Conservation (phyloP, 2,113 vertebrate species). For the Silurus glanis region DNA sequence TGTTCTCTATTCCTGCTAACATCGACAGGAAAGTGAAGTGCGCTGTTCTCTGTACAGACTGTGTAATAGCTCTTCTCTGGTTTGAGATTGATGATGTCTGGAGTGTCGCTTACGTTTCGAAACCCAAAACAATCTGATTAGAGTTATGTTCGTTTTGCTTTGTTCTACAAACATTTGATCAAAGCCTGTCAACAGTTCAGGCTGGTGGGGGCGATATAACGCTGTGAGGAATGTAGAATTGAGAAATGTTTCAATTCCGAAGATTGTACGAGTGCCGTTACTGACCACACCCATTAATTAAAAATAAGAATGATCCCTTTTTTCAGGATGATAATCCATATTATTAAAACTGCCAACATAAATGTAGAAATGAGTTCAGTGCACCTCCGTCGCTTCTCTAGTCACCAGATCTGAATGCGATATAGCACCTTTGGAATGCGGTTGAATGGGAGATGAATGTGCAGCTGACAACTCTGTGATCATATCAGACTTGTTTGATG, state of each 20-base stretch:
- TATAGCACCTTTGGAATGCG: too few species aligned
- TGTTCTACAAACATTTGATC: neutral
- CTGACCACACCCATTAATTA: neutral
- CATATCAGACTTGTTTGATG: too few species aligned
- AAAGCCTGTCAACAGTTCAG: neutral
- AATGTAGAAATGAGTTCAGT: neutral
- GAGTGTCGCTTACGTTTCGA: neutral
- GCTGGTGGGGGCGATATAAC: neutral
- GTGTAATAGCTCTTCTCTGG: neutral
- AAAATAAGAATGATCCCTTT: neutral
- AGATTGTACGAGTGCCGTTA: neutral
- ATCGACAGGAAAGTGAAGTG: neutral
- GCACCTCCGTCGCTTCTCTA: neutral
- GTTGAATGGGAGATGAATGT: neutral
- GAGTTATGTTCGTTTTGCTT: too few species aligned
- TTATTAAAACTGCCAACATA: neutral
- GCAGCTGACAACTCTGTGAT: neutral
- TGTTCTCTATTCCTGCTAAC: neutral
- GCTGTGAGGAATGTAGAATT: neutral
- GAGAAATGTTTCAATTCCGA: neutral
- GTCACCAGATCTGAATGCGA: neutral
- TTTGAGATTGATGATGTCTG: neutral
- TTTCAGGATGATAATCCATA: neutral
- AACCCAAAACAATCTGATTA: too few species aligned
- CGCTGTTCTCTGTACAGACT: neutral